Conservation (phyloP, 2,113 vertebrate species). For the Zosterops borbonicus region DNA sequence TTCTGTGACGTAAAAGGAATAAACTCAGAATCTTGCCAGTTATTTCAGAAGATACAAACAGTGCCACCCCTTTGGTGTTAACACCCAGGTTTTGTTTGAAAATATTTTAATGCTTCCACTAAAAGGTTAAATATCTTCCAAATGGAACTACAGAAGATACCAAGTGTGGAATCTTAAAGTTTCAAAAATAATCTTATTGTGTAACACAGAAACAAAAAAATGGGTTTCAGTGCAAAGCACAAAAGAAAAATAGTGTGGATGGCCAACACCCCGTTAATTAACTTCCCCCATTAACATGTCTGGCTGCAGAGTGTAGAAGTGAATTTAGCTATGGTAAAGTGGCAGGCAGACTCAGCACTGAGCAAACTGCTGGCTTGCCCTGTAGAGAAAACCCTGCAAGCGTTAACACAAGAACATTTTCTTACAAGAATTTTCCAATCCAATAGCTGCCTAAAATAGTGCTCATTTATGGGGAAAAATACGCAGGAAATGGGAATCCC, state of each 20-base stretch:
- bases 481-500: background rate
- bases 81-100: background rate
- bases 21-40: background rate
- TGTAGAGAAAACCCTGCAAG: background rate
- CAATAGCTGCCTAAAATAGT: background rate
- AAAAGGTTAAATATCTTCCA: background rate
- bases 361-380: background rate
- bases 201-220: background rate
- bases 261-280: background rate
- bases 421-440: background rate
- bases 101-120: background rate
- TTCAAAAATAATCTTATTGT: background rate
- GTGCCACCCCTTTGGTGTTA: background rate
- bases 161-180: background rate
- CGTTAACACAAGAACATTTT: background rate
- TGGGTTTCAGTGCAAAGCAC: background rate
- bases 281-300: background rate
- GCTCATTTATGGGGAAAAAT: background rate
- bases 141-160: background rate
- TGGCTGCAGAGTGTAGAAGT: background rate
- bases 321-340: background rate
- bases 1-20: background rate
- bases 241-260: background rate
- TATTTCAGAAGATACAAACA: background rate
- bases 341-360: background rate